These are phyloP conservation scores for Lepidochitona cinerea DNA, from an alignment of 2,888 invertebrate species.

Conservation along the genomic window DNA sequence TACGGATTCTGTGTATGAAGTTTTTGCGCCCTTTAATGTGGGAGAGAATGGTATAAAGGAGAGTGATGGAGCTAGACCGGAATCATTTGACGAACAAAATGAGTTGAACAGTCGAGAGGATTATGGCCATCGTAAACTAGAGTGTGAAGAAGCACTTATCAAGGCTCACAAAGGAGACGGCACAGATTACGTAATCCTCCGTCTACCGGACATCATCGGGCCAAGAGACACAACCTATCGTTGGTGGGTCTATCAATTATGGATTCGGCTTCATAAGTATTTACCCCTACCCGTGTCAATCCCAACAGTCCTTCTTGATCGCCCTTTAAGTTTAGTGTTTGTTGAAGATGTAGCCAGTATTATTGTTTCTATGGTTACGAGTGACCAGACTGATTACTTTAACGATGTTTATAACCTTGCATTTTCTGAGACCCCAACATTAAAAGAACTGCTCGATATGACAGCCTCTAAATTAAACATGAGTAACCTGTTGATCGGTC, in stretches of 20 bases:
- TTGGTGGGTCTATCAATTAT: constrained; percentile 72
- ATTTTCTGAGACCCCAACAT: constrained; percentile 63
- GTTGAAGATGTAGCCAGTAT: constrained; percentile 70
- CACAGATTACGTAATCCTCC: constrained; percentile 67
- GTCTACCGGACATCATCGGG: constrained; percentile 73
- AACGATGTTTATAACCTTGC: constrained; percentile 70
- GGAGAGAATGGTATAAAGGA: constrained; percentile 45
- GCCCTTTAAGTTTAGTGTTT: constrained; percentile 70
- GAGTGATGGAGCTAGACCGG: constrained; percentile 69
- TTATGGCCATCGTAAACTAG: constrained; percentile 71
- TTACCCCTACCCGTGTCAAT: constrained; percentile 59
- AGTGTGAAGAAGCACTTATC: constrained; percentile 69
- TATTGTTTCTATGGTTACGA: constrained; percentile 45
- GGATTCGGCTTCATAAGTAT: constrained; percentile 65
- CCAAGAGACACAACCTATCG: constrained; percentile 72
- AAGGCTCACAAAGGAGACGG: constrained; percentile 47
- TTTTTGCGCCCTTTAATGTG: constrained; percentile 60
- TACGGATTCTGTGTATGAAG: constrained; percentile 73
- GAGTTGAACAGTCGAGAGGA: constrained; percentile 59
- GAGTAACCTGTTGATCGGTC: constrained; percentile 20
- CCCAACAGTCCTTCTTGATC: constrained; percentile 55
- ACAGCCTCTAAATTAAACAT: constrained; percentile 43
- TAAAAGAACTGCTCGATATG: constrained; percentile 58
- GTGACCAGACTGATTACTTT: constrained; percentile 27
- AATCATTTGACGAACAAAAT: constrained; percentile 49